Evolutionary conservation across 1,140 invertebrate genomes (phyloP).

Genomic region (Radopholus similis): DNA sequence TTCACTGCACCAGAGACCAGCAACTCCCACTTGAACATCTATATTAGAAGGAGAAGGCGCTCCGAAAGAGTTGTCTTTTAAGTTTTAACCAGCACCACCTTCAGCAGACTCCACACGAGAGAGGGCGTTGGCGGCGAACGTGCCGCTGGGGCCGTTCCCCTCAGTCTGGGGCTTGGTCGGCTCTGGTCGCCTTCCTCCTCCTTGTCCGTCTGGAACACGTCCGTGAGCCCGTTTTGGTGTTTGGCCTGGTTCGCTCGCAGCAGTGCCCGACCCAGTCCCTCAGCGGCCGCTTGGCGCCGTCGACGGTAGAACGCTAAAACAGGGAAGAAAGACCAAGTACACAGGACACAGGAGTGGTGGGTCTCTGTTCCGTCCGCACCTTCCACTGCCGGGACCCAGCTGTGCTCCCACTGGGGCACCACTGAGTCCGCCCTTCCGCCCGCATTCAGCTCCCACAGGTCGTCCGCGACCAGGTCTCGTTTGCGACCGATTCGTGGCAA

Average conservation of each 20-base stretch:
- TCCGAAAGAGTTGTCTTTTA: neutral
- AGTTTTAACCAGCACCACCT: constrained; percentile 19
- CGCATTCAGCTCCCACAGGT: constrained; percentile 46
- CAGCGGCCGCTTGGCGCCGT: neutral
- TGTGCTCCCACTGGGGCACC: constrained; percentile 46
- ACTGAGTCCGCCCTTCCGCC: constrained; percentile 36
- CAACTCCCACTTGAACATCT: constrained; percentile 36
- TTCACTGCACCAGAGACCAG: constrained; percentile 23
- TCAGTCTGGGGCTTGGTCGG: too few relatives aligned
- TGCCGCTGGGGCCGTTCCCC: too few relatives aligned
- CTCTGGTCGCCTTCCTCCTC: too few relatives aligned
- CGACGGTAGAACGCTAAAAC: neutral
- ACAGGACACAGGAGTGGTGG: constrained; percentile 2
- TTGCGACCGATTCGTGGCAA: constrained; percentile 29
- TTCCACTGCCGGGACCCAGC: constrained; percentile 46
- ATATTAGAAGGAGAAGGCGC: neutral
- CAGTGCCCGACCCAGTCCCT: neutral
- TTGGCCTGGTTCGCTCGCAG: neutral
- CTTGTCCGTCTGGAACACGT: neutral
- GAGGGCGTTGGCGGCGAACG: constrained; percentile 15
- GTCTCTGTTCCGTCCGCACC: constrained; percentile 26
- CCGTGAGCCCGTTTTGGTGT: neutral
- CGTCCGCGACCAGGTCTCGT: constrained; percentile 44
- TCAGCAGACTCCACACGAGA: constrained; percentile 47
- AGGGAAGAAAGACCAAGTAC: neutral